These are phyloP conservation scores for Parambassis ranga DNA, from an alignment of 2,797 vertebrate genomes.

Conservation along the genomic window DNA sequence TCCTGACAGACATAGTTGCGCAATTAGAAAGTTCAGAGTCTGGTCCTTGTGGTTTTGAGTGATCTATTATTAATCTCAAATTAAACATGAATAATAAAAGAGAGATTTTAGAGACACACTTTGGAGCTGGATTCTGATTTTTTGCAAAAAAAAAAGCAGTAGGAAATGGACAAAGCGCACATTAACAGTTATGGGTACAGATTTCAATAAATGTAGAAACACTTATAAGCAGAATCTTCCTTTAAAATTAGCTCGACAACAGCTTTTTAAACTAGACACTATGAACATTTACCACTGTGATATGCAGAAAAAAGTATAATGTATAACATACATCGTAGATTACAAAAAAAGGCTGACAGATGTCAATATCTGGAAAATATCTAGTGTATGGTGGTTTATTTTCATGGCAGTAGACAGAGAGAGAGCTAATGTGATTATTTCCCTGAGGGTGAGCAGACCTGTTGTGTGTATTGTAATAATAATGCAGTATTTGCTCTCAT, in stretches of 20 bases:
- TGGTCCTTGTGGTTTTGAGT: conserved; percentile 52
- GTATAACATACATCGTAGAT: not conserved
- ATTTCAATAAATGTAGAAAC: not conserved
- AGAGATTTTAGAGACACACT: conserved; percentile 34
- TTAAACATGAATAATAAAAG: conserved; percentile 70
- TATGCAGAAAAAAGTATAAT: not conserved
- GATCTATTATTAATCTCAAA: conserved; percentile 72
- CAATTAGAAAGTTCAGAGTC: conserved; percentile 62
- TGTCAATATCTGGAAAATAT: conserved; percentile 28
- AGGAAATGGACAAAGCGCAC: not conserved
- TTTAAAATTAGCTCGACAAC: no score
- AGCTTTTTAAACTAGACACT: not conserved
- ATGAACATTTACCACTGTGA: not conserved
- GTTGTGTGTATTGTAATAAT: conserved; percentile 67
- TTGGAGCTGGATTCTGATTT: conserved; percentile 41
- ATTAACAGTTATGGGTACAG: not conserved
- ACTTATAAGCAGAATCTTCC: no score
- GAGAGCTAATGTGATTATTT: conserved; percentile 46
- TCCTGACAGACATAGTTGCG: conserved; percentile 57
- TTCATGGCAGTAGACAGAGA: not conserved
- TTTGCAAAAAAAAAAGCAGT: not conserved
- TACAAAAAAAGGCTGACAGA: not conserved
- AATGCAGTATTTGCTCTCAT: conserved; percentile 44
- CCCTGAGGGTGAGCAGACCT: conserved; percentile 26
- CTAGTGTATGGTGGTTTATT: conserved; percentile 1